These are phyloP conservation scores for Leptopterna dolabrata DNA, from an alignment of 2,888 invertebrate genomes.

Conservation along the genomic window DNA sequence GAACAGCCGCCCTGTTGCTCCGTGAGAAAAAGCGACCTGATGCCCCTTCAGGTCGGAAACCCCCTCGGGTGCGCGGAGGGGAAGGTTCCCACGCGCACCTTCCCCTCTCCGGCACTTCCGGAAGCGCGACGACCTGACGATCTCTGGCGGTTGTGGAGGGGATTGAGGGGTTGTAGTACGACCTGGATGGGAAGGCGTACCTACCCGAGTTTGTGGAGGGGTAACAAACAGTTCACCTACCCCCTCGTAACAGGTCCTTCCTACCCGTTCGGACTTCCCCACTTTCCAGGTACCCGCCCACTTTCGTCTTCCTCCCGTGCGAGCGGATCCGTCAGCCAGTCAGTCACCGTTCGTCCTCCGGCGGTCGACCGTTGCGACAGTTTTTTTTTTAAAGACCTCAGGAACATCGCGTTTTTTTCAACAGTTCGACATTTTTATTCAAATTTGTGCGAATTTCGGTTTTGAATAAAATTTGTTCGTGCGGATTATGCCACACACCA, in stretches of 20 bases:
- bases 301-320: not conserved
- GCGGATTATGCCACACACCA: conserved; percentile 49
- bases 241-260: not conserved
- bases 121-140: conserved; percentile 1
- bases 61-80: not conserved
- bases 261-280: not conserved
- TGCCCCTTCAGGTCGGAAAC: conserved; percentile 30
- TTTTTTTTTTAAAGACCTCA: no score
- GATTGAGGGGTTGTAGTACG: no score
- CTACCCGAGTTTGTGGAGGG: not conserved
- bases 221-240: not conserved
- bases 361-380: not conserved
- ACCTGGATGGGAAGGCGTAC: not conserved
- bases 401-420: not conserved
- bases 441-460: not conserved
- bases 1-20: conserved; percentile 34
- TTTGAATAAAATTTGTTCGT: not conserved
- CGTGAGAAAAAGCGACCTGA: conserved; percentile 54
- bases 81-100: conserved; percentile 49
- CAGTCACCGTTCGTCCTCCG: conserved; percentile 1
- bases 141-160: not conserved
- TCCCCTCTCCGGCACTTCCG: conserved; percentile 2
- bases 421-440: not conserved
- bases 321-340: conserved; percentile 13
- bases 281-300: not conserved